Evolutionary conservation across 92 coral and sea anemone genomes (phyloP), one percentile per base, ranked within the genome.

Genomic region (Palythoa grandis): DNA sequence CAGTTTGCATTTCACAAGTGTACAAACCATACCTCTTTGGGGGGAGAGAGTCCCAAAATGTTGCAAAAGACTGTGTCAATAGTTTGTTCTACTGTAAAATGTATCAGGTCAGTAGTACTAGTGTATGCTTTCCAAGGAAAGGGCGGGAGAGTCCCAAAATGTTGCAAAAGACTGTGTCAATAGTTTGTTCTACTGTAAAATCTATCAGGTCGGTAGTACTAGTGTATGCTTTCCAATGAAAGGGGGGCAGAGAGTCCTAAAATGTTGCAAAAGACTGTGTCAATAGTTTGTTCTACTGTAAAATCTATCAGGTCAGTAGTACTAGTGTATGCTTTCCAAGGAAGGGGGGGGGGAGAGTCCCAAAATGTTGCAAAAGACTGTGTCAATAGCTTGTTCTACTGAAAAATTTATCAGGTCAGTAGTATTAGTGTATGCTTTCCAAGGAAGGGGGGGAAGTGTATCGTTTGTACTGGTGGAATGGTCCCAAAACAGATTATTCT

Each of bases 1-100:
- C 22, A 68, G 73, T 68, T 68, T 68, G 73, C 73, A 68, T 68
- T 68, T 68, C 73, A 68, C 73, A 68, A 68, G 73, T 68, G 73
- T 68, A 68, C 72, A 68, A 68, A 68, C 72, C 72, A 68, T 25
- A 68, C 72, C 40, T 68, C 37, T 68, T 68, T 68, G 70, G 72
- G 72, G 72, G 72, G 72, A 11, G 72, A 8, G 37, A 22, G 13
- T 68, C 72, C 72, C 37, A 24, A 68, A 68, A 68, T 68, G 73
- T 25, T 68, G 38, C 73, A 68, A 68, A 68, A 68, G 73, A 68
- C 73, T 68, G 47, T 25, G 38, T 22, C 73, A 7, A 68, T 25
- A 24, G 73, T 68, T 66, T 66, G 71, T 66, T 66, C 71, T 66
- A 66, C 71, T 66, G 71, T 6, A 66, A 66, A 24, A 66, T 66